Conservation (phyloP, 2,113 vertebrate species). For the Philantomba maxwellii region DNA sequence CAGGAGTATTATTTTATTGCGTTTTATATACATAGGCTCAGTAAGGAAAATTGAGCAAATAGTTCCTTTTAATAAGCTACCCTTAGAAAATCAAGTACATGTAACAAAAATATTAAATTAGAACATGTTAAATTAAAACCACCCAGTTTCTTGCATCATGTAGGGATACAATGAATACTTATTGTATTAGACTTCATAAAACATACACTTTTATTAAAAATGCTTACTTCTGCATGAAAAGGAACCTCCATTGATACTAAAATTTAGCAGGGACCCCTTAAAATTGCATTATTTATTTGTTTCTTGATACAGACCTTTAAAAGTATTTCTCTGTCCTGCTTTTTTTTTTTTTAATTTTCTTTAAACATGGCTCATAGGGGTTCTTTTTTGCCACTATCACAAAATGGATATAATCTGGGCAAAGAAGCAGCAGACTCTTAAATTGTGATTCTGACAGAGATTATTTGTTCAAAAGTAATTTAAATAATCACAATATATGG, state of each 20-base stretch:
- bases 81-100: not conserved
- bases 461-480: not conserved
- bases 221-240: not conserved
- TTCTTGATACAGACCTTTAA: not conserved
- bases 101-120: not conserved
- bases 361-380: not conserved
- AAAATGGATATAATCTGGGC: not conserved
- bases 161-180: not conserved
- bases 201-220: not conserved
- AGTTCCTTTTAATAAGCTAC: not conserved
- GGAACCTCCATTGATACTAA: not conserved
- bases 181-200: not conserved
- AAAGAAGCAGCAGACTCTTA: not conserved
- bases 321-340: not conserved
- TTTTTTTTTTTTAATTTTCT: not conserved
- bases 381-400: not conserved
- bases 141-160: not conserved
- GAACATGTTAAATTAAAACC: not conserved
- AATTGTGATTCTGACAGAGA: not conserved
- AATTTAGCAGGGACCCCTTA: not conserved
- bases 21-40: not conserved
- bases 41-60: not conserved
- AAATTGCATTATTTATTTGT: not conserved
- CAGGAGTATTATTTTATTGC: not conserved
- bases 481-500: not conserved